Evolutionary conservation across 2,113 vertebrate species (phyloP).

Genomic region (Anser cygnoides): DNA sequence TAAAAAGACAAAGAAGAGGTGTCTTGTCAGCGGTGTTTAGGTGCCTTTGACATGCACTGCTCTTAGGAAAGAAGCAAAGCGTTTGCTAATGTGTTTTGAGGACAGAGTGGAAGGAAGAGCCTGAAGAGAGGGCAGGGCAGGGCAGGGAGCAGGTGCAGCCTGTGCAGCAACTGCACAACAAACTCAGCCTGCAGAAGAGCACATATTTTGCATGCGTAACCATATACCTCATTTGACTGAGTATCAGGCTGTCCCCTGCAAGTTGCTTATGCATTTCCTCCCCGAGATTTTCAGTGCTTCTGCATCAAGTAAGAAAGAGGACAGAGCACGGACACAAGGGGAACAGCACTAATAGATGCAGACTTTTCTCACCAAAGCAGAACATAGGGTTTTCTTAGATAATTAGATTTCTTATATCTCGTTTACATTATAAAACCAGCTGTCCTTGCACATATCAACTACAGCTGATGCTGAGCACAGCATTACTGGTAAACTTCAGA

Average conservation of each 20-base stretch:
- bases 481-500: not conserved
- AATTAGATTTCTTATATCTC: not conserved
- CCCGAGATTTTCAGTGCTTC: not conserved
- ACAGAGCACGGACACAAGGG: fast-evolving
- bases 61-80: not conserved
- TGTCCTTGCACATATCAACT: not conserved
- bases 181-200: slow-evolving; percentile 11
- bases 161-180: not conserved
- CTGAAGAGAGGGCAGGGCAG: not conserved
- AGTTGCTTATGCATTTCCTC: not conserved
- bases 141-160: slow-evolving; percentile 51
- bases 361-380: not conserved
- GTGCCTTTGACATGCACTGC: not conserved
- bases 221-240: not conserved
- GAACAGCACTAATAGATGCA: not conserved
- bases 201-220: not conserved
- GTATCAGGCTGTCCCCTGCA: not conserved
- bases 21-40: not conserved
- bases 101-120: not conserved
- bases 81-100: slow-evolving; percentile 3
- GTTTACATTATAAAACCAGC: not conserved
- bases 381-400: not conserved
- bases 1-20: not conserved
- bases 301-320: not conserved
- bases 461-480: not conserved